Base-by-base conservation (phyloP, 92 coral and sea anemone genomes). In the Ricordea florida region DNA sequence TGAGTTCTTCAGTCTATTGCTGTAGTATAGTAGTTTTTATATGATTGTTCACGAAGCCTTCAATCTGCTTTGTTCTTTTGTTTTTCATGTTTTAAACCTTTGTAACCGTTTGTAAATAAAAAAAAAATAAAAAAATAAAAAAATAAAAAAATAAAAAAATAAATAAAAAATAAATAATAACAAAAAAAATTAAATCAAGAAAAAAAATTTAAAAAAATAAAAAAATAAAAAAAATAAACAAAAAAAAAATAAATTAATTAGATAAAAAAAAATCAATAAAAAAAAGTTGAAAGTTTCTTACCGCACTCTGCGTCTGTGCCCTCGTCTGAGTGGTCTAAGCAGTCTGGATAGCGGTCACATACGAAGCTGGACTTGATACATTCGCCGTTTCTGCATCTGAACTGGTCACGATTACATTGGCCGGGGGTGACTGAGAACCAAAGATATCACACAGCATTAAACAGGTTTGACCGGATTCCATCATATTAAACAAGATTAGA, bases 281-380 rank as follows among this genome's bases (percentile, higher is more conserved):
- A 9, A 13, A 16, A 23, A n/a, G n/a, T n/a, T n/a, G n/a, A n/a
- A n/a, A n/a, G 37, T 5, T 47, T 76, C 73, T 28, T 68, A 84
- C 89, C 72, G 37, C 92, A 65, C 44, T 69, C 37, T 14, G 94
- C 85, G 18, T 76, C 63, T 74, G 84, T 58, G 8, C 77, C 80
- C 42, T 96, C 99, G 29, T 96, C 99, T 8, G 97, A 93, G 5
- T 66, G 67, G 23, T 96, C 93, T 16, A 11, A 23, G 49, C 99
- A 96, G 78, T 96, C 99, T 10, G 65, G 21, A 0, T 62, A 78
- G 0, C 64, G 46, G 66, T 96, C 97, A 44, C 99, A 96, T 4
- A 87, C 86, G 35, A 66, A 89, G 65, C 75, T 78, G 3, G 93
- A 83, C 26, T 46, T 38, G 82, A 91, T 84, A 47, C 97, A 91